Percentiles rank a stretch among this genome's conserved stretches.
These are phyloP conservation scores for Labeo rohita DNA, from an alignment of 2,113 vertebrate genomes.

Conservation along the genomic window DNA sequence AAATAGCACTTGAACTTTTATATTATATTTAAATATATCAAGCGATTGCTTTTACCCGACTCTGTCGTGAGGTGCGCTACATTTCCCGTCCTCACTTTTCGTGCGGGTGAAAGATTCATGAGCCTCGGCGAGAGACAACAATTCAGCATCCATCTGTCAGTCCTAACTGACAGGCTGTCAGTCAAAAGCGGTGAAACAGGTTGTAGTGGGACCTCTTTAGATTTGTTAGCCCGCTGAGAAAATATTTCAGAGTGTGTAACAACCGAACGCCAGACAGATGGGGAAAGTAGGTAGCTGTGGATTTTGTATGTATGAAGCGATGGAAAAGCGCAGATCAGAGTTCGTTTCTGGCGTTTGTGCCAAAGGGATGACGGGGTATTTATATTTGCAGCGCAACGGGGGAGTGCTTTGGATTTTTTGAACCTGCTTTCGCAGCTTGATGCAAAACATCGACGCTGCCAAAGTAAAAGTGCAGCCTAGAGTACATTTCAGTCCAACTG, in stretches of 20 bases:
- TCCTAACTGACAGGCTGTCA: slow-evolving; percentile 47
- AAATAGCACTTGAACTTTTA: background rate
- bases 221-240: slow-evolving; percentile 42
- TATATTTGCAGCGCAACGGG: background rate
- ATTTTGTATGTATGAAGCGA: slow-evolving; percentile 22
- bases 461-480: slow-evolving; percentile 38
- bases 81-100: slow-evolving; percentile 2
- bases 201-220: slow-evolving; percentile 39
- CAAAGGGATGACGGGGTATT: slow-evolving; percentile 36
- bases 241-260: slow-evolving; percentile 32
- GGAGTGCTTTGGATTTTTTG: slow-evolving; percentile 19
- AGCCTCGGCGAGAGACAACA: slow-evolving; percentile 34
- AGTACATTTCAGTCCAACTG: slow-evolving; percentile 34
- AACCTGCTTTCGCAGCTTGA: slow-evolving; percentile 9
- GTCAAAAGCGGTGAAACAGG: slow-evolving; percentile 13
- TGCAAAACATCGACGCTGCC: slow-evolving; percentile 34
- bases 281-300: slow-evolving; percentile 27
- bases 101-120: slow-evolving; percentile 32
- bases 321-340: slow-evolving; percentile 19
- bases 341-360: slow-evolving; percentile 36
- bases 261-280: slow-evolving; percentile 24
- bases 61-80: background rate
- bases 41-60: background rate
- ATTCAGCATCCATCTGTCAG: slow-evolving; percentile 43
- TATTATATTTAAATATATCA: slow-evolving; percentile 29